Evolutionary conservation across 2,797 vertebrate species (phyloP), one percentile per base, ranked within the genome.

Genomic region (Amblyraja radiata): DNA sequence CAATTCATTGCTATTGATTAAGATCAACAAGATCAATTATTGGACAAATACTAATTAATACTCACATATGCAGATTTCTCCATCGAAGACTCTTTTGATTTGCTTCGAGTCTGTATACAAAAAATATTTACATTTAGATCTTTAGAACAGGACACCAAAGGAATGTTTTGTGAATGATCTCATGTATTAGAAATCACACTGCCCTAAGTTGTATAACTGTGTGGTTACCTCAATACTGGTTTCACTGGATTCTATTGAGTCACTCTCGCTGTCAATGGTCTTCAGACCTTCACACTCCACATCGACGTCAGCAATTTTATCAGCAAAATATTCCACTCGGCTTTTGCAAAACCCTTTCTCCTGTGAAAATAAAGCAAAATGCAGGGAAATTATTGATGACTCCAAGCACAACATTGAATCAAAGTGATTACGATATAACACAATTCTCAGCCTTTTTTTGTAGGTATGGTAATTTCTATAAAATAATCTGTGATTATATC

Each of bases 341-440:
- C 84, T 91, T 91, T 54, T 91, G 68, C 90, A 91, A 73, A 74
- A 25, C 3, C 90, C 90, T 74, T 73, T 91, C 2, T 74, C 90
- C 90, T 91, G 90, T 73, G 9, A 91, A 46, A 91, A 14, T 13
- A 13, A 8, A 74, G 18, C 7, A 63, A 2, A 68, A 63, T 18
- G 14, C 11, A 46, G 11, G 71, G 71, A 73, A 25, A 73, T 73
- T 73, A 73, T 1, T 23, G 16, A 21, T 73, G 16, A 23, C 18
- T 23, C 21, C 71, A 73, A 21, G 16, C 71, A 25, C 16, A 5
- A 73, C 71, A 73, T 6, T 4, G 18, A 73, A 73, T 73, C 71
- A 23, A 46, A 46, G 16, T 73, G 16, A 80, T 21, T 80, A 36
- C 21, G 36, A 80, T 80, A 18, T 46, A 80, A 80, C 11, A 18